Percentiles rank a stretch among this genome's conserved stretches.
These are phyloP conservation scores for Tolmerus cingulatus DNA, from an alignment of 2,888 invertebrate species.

Conservation along the genomic window DNA sequence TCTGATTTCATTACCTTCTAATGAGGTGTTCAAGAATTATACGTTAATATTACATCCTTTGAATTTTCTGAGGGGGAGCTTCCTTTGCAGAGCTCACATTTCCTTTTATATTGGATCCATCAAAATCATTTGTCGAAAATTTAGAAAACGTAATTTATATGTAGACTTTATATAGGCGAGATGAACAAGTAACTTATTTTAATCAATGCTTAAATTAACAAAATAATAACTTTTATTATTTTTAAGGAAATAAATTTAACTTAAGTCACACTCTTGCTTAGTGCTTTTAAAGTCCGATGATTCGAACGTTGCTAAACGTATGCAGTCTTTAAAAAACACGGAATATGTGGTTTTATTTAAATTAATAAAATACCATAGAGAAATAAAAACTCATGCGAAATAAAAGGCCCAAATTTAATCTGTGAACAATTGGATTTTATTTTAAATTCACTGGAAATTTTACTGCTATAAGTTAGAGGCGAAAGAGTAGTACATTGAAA, in stretches of 20 bases:
- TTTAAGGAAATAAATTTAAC: background rate
- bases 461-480: background rate
- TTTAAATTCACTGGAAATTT: background rate
- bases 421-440: background rate
- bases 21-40: background rate
- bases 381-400: background rate
- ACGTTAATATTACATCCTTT: background rate
- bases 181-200: too few species aligned
- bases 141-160: background rate
- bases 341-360: too few species aligned
- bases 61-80: background rate
- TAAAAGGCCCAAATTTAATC: background rate
- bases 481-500: background rate
- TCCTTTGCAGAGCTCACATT: background rate
- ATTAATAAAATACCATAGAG: background rate
- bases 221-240: background rate
- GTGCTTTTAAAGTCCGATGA: background rate
- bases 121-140: background rate
- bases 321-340: background rate
- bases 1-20: background rate
- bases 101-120: background rate
- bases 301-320: too few species aligned
- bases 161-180: too few species aligned
- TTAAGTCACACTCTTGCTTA: background rate
- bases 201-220: too few species aligned